Conservation (phyloP, 2,113 vertebrate genomes). For the Delphinus delphis region DNA sequence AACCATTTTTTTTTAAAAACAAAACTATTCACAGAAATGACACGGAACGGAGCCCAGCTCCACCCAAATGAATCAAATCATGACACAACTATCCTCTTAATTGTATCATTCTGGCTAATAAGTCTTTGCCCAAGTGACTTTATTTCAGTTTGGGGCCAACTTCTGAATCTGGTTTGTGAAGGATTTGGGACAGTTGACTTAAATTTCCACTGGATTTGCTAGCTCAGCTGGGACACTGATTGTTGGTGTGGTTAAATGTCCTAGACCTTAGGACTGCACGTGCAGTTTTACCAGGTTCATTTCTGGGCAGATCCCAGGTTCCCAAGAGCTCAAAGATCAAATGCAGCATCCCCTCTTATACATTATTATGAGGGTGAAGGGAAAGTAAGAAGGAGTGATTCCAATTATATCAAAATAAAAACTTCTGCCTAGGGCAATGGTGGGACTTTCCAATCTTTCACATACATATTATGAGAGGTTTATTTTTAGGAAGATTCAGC, state of each 20-base stretch:
- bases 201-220: slow-evolving; percentile 13
- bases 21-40: neutral
- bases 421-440: neutral
- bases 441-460: neutral
- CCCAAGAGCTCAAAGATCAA: neutral
- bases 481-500: slow-evolving; percentile 27
- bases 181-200: neutral
- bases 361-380: neutral
- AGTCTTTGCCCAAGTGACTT: neutral
- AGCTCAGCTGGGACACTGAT: neutral
- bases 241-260: neutral
- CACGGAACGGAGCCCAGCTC: neutral
- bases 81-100: neutral
- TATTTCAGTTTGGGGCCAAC: neutral
- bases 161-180: slow-evolving; percentile 15
- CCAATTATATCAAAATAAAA: neutral
- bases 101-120: neutral
- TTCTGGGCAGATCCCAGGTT: neutral
- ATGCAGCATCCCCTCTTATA: neutral
- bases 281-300: neutral
- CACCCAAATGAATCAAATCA: neutral
- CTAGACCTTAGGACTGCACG: neutral
- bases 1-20: neutral
- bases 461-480: neutral
- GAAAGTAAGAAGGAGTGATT: neutral